Evolutionary conservation across 2,797 vertebrate species (phyloP).

Genomic region (Gouania willdenowi): DNA sequence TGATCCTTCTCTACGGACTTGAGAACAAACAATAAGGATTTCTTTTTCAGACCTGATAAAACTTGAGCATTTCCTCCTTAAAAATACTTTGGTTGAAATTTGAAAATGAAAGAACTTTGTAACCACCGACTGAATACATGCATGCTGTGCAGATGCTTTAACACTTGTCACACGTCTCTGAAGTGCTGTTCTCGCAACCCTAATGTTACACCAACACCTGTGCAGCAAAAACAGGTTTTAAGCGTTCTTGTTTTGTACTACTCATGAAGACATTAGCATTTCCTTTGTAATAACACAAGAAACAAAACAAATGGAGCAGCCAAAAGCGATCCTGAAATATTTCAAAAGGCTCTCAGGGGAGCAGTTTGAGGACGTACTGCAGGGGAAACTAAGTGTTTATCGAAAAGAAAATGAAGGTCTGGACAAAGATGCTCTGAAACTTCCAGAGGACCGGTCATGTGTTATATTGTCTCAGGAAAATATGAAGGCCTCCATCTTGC

Average conservation of each 20-base stretch:
- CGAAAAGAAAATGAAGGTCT: slow-evolving; percentile 9
- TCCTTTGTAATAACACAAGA: too few species aligned
- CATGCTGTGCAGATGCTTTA: slow-evolving; percentile 19
- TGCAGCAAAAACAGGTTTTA: slow-evolving; percentile 10
- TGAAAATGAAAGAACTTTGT: background rate
- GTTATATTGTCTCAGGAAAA: slow-evolving; percentile 4
- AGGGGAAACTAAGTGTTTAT: slow-evolving; percentile 11
- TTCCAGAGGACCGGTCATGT: background rate
- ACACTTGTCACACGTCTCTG: background rate
- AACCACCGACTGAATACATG: too few species aligned
- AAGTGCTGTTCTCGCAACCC: background rate
- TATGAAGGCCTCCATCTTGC: slow-evolving; percentile 1
- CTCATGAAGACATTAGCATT: too few species aligned
- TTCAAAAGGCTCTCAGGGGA: slow-evolving; percentile 60
- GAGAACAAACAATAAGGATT: slow-evolving; percentile 38
- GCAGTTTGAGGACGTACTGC: slow-evolving; percentile 5
- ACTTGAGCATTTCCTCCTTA: too few species aligned
- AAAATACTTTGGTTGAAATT: slow-evolving; percentile 6
- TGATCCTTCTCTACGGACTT: slow-evolving; percentile 38
- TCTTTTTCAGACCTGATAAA: slow-evolving; percentile 28
- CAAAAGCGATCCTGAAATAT: slow-evolving; percentile 71
- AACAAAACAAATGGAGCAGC: slow-evolving; percentile 46
- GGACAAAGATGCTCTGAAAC: slow-evolving; percentile 5
- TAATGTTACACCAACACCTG: slow-evolving; percentile 56
- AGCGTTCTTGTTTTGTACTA: too few species aligned